Conservation (phyloP, 2,888 invertebrate genomes). For the Hypselothyrea guttata region DNA sequence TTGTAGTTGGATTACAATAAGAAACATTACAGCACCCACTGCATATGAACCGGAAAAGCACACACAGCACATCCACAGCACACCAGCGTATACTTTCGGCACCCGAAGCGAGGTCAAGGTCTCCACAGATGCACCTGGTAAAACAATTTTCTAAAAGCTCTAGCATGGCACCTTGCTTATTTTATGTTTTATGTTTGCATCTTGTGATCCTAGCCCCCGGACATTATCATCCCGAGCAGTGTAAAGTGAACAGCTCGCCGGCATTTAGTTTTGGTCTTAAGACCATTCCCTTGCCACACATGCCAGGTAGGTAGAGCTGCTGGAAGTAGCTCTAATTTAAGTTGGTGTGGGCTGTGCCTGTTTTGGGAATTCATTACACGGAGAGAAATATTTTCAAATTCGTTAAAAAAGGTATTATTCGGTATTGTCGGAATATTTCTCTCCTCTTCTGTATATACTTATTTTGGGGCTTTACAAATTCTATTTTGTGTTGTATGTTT, state of each 20-base stretch:
- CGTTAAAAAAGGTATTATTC: too few relatives aligned
- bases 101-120: constrained; percentile 82
- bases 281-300: constrained; percentile 69
- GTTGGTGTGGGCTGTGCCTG: constrained; percentile 14
- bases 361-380: constrained; percentile 5
- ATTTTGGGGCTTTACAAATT: not conserved
- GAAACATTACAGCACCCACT: constrained; percentile 82
- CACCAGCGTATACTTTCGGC: constrained; percentile 84
- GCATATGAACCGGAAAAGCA: constrained; percentile 82
- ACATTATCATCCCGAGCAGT: constrained; percentile 85
- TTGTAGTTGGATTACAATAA: not conserved
- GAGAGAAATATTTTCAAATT: not conserved
- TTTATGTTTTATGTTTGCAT: constrained; percentile 19
- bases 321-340: not conserved
- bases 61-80: constrained; percentile 58
- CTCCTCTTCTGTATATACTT: constrained; percentile 5
- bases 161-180: not conserved
- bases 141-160: constrained; percentile 33
- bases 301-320: constrained; percentile 74
- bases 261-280: constrained; percentile 86
- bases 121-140: constrained; percentile 83
- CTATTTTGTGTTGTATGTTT: constrained; percentile 47
- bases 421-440: too few relatives aligned
- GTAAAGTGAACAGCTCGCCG: constrained; percentile 80
- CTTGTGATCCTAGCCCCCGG: constrained; percentile 83